Percentiles rank a stretch among this genome's conserved stretches.
phyloP scores from a whole-genome alignment of 2,888 invertebrate species.

The Leucoptera coffeella region DNA sequence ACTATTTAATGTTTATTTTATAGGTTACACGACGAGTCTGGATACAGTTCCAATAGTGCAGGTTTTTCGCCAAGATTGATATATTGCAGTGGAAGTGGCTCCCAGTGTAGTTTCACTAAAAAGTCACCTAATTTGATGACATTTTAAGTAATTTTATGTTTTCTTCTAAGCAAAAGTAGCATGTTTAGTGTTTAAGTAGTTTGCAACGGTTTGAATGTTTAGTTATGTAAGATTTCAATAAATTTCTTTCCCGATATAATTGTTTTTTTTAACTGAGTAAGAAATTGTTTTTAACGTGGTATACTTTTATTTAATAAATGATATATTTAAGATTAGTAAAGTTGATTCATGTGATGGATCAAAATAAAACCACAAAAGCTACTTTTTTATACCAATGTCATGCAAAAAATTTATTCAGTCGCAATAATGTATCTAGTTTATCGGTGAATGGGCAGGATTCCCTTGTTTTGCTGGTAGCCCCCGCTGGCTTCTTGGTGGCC shows the following conservation, averaged over 20 bases:
- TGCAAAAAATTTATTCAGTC: too few species aligned
- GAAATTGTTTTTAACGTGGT: too few species aligned
- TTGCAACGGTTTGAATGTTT: too few species aligned
- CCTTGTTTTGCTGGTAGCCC: conserved; percentile 51
- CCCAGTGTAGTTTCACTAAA: conserved; percentile 15
- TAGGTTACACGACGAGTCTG: conserved; percentile 25
- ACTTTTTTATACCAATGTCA: conserved; percentile 2
- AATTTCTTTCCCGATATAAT: too few species aligned
- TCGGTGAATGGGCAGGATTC: conserved; percentile 49
- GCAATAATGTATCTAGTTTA: conserved; percentile 1
- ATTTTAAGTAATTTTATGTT: conserved; percentile 10
- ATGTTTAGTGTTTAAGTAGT: not conserved
- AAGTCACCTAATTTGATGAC: conserved; percentile 11
- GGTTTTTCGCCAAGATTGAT: conserved; percentile 9
- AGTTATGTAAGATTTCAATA: too few species aligned
- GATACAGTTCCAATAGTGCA: conserved; percentile 15
- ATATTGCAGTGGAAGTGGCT: conserved; percentile 19
- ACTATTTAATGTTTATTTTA: too few species aligned
- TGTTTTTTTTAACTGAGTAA: too few species aligned
- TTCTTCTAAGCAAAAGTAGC: not conserved
- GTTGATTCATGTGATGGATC: too few species aligned
- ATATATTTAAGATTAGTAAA: too few species aligned
- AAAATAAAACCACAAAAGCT: too few species aligned
- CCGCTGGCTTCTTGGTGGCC: conserved; percentile 57
- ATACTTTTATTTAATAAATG: too few species aligned